Evolutionary conservation across 2,113 vertebrate species (phyloP).

Genomic region (Dunckerocampus dactyliophorus): DNA sequence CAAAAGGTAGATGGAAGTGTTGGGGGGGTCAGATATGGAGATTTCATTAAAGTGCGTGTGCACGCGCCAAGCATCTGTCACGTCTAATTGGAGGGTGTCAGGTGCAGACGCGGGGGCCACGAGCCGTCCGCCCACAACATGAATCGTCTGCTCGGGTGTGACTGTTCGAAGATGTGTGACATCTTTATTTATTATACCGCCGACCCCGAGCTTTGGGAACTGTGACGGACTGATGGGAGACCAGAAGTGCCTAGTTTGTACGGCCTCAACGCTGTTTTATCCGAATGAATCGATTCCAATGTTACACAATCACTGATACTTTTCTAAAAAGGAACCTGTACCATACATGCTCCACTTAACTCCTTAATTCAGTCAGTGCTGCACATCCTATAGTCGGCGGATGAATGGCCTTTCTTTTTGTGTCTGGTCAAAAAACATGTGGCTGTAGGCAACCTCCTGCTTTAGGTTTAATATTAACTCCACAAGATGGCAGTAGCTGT

Average conservation of each 20-base stretch:
- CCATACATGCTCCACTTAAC: too few relatives aligned
- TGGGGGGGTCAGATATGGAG: slow-evolving; percentile 8
- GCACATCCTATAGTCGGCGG: too few relatives aligned
- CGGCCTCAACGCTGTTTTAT: slow-evolving; percentile 39
- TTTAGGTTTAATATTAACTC: too few relatives aligned
- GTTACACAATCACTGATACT: too few relatives aligned
- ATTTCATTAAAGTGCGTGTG: slow-evolving; percentile 65
- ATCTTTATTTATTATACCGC: slow-evolving; percentile 63
- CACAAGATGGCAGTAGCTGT: too few relatives aligned
- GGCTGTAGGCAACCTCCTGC: too few relatives aligned
- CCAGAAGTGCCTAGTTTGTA: slow-evolving; percentile 48
- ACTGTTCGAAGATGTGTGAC: slow-evolving; percentile 57
- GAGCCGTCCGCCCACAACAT: slow-evolving; percentile 68
- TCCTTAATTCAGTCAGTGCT: too few relatives aligned
- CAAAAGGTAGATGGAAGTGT: slow-evolving; percentile 49
- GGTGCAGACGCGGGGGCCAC: slow-evolving; percentile 64
- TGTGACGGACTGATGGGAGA: slow-evolving; percentile 46
- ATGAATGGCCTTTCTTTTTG: too few relatives aligned
- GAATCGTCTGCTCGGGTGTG: slow-evolving; percentile 49
- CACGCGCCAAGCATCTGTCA: slow-evolving; percentile 69
- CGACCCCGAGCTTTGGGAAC: slow-evolving; percentile 53
- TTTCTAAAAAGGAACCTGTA: too few relatives aligned
- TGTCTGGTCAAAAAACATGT: too few relatives aligned
- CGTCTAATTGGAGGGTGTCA: slow-evolving; percentile 72
- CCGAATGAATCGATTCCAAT: slow-evolving; percentile 47